Percentiles rank a stretch among this genome's conserved stretches.
Evolutionary conservation across 1,140 invertebrate species (phyloP).

Genomic region (Mylabris phalerata): DNA sequence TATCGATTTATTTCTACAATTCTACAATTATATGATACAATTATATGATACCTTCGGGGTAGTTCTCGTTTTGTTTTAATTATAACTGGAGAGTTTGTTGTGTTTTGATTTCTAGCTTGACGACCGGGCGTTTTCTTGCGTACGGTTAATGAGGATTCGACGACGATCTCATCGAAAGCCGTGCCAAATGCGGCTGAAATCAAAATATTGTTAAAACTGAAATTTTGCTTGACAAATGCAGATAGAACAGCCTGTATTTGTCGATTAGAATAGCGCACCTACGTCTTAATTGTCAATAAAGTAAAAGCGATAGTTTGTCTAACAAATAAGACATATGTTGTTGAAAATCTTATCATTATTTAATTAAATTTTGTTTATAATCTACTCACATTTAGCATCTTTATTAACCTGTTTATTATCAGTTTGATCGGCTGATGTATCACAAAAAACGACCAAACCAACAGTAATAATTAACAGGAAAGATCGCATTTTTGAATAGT

Average conservation of each 20-base stretch:
- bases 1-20: too few species aligned
- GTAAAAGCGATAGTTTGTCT: too few species aligned
- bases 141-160: constrained; percentile 31
- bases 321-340: too few species aligned
- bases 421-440: constrained; percentile 5
- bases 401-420: constrained; percentile 21
- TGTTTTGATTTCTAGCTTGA: constrained; percentile 20
- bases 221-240: too few species aligned
- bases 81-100: background rate
- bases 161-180: constrained; percentile 33
- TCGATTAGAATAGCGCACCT: too few species aligned
- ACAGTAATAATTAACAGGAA: constrained; percentile 4
- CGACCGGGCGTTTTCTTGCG: constrained; percentile 19
- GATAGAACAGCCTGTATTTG: too few species aligned
- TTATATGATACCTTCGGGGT: too few species aligned
- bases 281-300: too few species aligned
- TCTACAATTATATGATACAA: too few species aligned
- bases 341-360: too few species aligned
- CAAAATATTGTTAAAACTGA: too few species aligned
- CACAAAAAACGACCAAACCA: constrained; percentile 4
- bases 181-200: constrained; percentile 27
- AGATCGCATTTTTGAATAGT: constrained; percentile 13
- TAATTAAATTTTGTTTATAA: background rate
- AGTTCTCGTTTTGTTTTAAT: constrained; percentile 10
- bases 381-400: constrained; percentile 24